Base-by-base conservation (phyloP, 1,140 invertebrate species). In the Ptiloglossa arizonensis region DNA sequence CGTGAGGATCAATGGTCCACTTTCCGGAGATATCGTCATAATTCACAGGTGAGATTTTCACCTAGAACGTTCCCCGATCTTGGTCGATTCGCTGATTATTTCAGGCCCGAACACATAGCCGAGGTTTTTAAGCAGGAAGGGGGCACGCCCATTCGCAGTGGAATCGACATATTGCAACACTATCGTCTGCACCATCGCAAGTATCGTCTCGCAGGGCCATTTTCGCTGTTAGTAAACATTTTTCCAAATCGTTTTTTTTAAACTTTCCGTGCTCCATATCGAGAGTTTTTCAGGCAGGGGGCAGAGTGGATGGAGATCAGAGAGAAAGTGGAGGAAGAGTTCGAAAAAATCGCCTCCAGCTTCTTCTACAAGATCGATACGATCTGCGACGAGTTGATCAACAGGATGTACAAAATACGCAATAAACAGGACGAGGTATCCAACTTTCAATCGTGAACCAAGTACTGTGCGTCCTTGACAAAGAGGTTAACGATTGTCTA, bases 381-480 rank as follows among this genome's bases (percentile, higher is more conserved):
- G 11, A 86, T 90, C 41, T 94, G 93, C 62, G 93, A 94, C 8
- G 93, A 93, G 35, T 82, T 94, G 29, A 69, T 90, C 0, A 81
- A 86, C 0, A 89, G 90, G 73, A 91, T 94, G 70, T 66, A 87
- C 29, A 87, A 83, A 50, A 92, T 93, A 59, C 90, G 94, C 62
- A 95, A 95, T 80, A 91, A 93, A 74, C 95, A 95, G 82, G 94
- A 95, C 54, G 94, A 95, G 87, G 90, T 90, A 62, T 38, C 19
- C 9, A 22, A n/a, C 5, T n/a, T n/a, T n/a, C n/a, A n/a, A n/a
- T n/a, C n/a, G n/a, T n/a, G n/a, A n/a, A n/a, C n/a, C n/a, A n/a
- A n/a, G n/a, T n/a, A n/a, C n/a, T n/a, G n/a, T n/a, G n/a, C n/a
- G n/a, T n/a, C n/a, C n/a, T n/a, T n/a, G n/a, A n/a, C n/a, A n/a